These are phyloP conservation scores for Rhaphigaster nebulosa DNA, from an alignment of 2,888 invertebrate species.

Conservation along the genomic window DNA sequence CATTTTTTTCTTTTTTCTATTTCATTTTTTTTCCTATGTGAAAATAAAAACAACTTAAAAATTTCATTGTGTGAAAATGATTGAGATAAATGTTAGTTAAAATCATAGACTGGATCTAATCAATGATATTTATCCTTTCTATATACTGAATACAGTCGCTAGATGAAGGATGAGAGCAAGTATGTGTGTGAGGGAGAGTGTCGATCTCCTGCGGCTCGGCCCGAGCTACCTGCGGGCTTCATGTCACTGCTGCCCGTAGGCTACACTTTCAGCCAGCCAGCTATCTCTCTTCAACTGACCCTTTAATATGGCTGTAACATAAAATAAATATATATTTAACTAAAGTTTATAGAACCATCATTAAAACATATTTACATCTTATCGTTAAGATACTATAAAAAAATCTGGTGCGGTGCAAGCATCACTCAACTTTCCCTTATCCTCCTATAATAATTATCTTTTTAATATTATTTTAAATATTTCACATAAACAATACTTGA, in stretches of 20 bases:
- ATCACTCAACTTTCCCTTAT: too few species aligned
- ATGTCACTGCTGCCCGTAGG: conserved; percentile 2
- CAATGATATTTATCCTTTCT: not conserved
- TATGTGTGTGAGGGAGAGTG: conserved; percentile 54
- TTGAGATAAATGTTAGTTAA: conserved; percentile 25
- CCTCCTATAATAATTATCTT: too few species aligned
- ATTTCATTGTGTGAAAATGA: conserved; percentile 19
- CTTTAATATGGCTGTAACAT: conserved; percentile 53
- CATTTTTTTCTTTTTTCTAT: not conserved
- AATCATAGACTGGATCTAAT: conserved; percentile 42
- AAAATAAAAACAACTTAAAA: conserved; percentile 52
- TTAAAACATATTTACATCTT: too few species aligned
- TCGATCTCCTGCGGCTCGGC: conserved; percentile 47
- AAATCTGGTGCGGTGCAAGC: too few species aligned
- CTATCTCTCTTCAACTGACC: conserved; percentile 52
- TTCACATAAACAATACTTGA: too few species aligned
- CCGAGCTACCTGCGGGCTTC: conserved; percentile 51
- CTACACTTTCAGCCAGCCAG: conserved; percentile 42
- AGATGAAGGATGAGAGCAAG: conserved; percentile 2
- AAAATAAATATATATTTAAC: not conserved
- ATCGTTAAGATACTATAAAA: too few species aligned
- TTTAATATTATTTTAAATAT: too few species aligned
- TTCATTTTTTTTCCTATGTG: not conserved
- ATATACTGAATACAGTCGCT: conserved; percentile 15
- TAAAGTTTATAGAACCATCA: not conserved